These are phyloP conservation scores for Verasper variegatus DNA, from an alignment of 2,113 vertebrate genomes.

Conservation along the genomic window DNA sequence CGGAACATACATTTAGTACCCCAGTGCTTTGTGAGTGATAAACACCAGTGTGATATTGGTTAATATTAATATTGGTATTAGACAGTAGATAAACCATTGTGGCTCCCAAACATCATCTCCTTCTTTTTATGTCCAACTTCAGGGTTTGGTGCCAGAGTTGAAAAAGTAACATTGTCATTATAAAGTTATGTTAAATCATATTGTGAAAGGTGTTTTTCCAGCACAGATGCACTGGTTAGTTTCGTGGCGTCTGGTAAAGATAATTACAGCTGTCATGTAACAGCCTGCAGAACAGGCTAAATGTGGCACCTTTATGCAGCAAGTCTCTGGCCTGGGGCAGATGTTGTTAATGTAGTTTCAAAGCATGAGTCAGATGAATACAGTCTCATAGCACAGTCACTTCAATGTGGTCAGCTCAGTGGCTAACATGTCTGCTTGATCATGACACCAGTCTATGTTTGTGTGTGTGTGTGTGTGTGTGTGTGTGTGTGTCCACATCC, in stretches of 20 bases:
- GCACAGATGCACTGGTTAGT: background rate
- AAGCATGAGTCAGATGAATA: background rate
- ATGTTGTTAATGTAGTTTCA: background rate
- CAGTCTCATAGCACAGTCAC: background rate
- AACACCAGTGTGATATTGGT: background rate
- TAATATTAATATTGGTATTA: background rate
- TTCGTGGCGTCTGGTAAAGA: background rate
- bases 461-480: background rate
- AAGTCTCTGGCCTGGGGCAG: background rate
- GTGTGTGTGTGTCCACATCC: background rate
- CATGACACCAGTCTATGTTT: background rate
- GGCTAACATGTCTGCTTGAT: background rate
- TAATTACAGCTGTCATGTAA: constrained; percentile 1
- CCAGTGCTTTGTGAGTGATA: background rate
- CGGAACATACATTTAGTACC: background rate
- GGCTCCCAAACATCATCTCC: too few species aligned
- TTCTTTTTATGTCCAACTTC: too few species aligned
- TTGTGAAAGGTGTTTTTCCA: background rate
- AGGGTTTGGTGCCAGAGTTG: too few species aligned
- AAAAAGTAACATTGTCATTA: too few species aligned
- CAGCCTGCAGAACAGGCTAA: background rate
- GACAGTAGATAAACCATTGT: too few species aligned
- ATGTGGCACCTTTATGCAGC: background rate
- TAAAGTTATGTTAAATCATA: too few species aligned
- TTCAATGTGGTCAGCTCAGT: background rate